Evolutionary conservation across 2,113 vertebrate genomes (phyloP).

Genomic region (Eupsittula cactorum): DNA sequence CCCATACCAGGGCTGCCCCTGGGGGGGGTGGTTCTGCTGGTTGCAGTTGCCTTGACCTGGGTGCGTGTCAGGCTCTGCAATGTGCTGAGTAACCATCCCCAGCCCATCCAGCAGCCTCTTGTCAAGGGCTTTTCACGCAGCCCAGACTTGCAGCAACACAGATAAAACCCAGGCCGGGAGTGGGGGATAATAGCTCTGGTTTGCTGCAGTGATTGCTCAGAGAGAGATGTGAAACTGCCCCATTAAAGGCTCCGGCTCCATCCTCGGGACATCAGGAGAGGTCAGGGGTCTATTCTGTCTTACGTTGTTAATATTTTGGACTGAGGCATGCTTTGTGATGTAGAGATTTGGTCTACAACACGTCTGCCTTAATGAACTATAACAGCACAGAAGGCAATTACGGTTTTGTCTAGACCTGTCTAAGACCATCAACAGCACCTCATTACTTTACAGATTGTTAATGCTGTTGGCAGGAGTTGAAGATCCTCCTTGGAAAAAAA

Average conservation of each 20-base stretch:
- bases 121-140: not conserved
- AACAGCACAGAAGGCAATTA: slow-evolving; percentile 62
- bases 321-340: not conserved
- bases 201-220: not conserved
- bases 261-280: not conserved
- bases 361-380: slow-evolving; percentile 48
- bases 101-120: not conserved
- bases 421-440: not conserved
- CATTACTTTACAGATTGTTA: slow-evolving; percentile 20
- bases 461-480: slow-evolving; percentile 27
- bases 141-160: rapidly evolving
- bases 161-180: rapidly evolving
- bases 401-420: slow-evolving; percentile 17
- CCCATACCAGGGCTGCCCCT: not conserved
- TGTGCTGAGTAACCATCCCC: rapidly evolving
- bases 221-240: not conserved
- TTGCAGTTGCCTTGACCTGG: not conserved
- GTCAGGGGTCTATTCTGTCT: not conserved
- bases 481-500: not conserved
- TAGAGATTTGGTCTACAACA: not conserved
- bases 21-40: not conserved
- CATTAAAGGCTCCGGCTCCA: not conserved
- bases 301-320: not conserved
- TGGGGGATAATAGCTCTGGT: not conserved
- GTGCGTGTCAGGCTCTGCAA: not conserved